Base-by-base conservation (phyloP, 92 coral and sea anemone genomes). In the Palythoa heliodiscus region DNA sequence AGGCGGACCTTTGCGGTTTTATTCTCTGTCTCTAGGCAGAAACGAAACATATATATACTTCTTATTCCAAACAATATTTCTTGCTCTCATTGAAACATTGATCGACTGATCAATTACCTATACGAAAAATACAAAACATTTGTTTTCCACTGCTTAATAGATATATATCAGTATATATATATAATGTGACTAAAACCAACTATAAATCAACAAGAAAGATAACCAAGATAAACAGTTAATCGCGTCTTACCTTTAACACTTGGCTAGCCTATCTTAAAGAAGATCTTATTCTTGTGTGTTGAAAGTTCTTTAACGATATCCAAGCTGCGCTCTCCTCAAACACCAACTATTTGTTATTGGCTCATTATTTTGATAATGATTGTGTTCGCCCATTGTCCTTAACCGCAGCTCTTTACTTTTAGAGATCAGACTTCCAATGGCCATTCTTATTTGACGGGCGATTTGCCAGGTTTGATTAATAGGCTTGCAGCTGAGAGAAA, bases 391-490 rank as follows among this genome's bases (percentile, higher is more conserved):
- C 61, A 67, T 66, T 66, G 73, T 80, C 48, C 16, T 23, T 52
- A 35, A 66, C 73, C 73, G 40, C 72, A 79, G 38, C 73, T 40
- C 73, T 39, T 64, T 64, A 64, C 73, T 19, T 63, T 39, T 53
- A 29, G 38, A 76, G 69, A 50, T 76, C 75, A 54, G 57, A 76
- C 67, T 53, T 79, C 71, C 84, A 80, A 39, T 64, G 23, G 64
- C 60, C 58, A 43, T 69, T 67, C 84, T 66, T 14, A 13, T 48
- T 67, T 80, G 61, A 48, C 61, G 74, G 84, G 64, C 84, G 58
- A 50, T 67, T 22, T 66, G 84, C 84, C 84, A 80, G 53, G 23
- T 67, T 66, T 80, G 84, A 80, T 66, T 66, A 24, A 80, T 80
- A 75, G 48, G 39, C 25, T 10, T n/a, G 71, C 48, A 48, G 38